These are phyloP conservation scores for Saturnia japonica DNA, from an alignment of 2,888 invertebrate species.

Conservation along the genomic window DNA sequence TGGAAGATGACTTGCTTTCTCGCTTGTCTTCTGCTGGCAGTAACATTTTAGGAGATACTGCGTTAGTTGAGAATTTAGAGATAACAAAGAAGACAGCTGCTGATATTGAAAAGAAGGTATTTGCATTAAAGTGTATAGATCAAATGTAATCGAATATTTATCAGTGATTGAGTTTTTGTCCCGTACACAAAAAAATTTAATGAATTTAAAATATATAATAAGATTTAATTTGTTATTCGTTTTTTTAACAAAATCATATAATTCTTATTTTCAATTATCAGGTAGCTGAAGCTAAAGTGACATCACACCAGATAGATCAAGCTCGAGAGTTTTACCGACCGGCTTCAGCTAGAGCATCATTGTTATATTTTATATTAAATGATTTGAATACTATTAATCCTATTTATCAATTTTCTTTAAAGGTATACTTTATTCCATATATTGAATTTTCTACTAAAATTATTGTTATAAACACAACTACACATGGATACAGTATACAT, in stretches of 20 bases:
- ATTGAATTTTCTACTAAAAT: not conserved
- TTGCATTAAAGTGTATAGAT: not conserved
- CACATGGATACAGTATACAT: not conserved
- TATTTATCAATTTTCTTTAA: slow-evolving; percentile 98
- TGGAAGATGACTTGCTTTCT: slow-evolving; percentile 96
- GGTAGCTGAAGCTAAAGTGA: slow-evolving; percentile 94
- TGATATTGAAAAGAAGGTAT: slow-evolving; percentile 94
- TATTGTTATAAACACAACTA: not conserved
- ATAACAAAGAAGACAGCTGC: slow-evolving; percentile 97
- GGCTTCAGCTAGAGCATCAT: slow-evolving; percentile 95
- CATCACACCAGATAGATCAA: slow-evolving; percentile 95
- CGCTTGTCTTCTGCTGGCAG: slow-evolving; percentile 95
- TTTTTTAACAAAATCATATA: not conserved
- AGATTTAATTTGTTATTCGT: too few relatives aligned
- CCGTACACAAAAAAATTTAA: too few relatives aligned
- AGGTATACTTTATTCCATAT: slow-evolving; percentile 78
- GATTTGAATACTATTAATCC: slow-evolving; percentile 98
- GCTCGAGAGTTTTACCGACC: slow-evolving; percentile 94
- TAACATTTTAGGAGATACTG: slow-evolving; percentile 96
- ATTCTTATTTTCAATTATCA: slow-evolving; percentile 35
- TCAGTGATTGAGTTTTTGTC: not conserved
- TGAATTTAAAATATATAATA: too few relatives aligned
- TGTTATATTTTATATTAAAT: slow-evolving; percentile 97
- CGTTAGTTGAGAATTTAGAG: slow-evolving; percentile 97
- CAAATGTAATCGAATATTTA: not conserved